Evolutionary conservation across 2,888 invertebrate genomes (phyloP).

Genomic region (Spodoptera exigua): DNA sequence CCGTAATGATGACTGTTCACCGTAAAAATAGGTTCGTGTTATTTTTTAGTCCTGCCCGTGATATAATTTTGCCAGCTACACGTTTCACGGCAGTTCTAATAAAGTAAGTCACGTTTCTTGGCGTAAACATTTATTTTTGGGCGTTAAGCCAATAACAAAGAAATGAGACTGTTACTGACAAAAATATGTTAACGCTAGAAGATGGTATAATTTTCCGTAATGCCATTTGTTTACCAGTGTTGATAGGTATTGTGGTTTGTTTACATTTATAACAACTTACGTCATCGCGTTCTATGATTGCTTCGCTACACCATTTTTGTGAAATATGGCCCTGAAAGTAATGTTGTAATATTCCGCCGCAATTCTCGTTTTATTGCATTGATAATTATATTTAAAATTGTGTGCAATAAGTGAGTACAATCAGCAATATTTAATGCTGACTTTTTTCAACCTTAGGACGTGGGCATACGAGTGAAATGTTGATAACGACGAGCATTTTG

Average conservation of each 20-base stretch:
- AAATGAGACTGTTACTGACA: constrained; percentile 47
- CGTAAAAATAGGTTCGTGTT: constrained; percentile 63
- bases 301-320: constrained; percentile 17
- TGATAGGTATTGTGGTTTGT: constrained; percentile 15
- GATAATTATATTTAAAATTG: constrained; percentile 17
- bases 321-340: constrained; percentile 37
- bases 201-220: background rate
- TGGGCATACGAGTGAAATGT: too few species aligned
- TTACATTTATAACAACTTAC: constrained; percentile 36
- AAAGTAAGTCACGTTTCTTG: constrained; percentile 71
- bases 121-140: constrained; percentile 68
- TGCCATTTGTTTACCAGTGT: constrained; percentile 23
- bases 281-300: constrained; percentile 21
- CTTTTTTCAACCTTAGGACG: too few species aligned
- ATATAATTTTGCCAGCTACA: constrained; percentile 57
- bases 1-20: constrained; percentile 57
- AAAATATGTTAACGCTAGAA: constrained; percentile 21
- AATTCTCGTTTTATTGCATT: constrained; percentile 36
- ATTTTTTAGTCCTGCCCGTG: constrained; percentile 59
- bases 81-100: constrained; percentile 55
- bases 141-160: constrained; percentile 66
- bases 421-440: too few species aligned
- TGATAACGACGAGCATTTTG: too few species aligned
- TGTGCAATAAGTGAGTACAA: constrained; percentile 7
- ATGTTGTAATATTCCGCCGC: constrained; percentile 42